Evolutionary conservation across 2,113 vertebrate species (phyloP), one percentile per base, ranked within the genome.

Genomic region (Australoheros scitulus): DNA sequence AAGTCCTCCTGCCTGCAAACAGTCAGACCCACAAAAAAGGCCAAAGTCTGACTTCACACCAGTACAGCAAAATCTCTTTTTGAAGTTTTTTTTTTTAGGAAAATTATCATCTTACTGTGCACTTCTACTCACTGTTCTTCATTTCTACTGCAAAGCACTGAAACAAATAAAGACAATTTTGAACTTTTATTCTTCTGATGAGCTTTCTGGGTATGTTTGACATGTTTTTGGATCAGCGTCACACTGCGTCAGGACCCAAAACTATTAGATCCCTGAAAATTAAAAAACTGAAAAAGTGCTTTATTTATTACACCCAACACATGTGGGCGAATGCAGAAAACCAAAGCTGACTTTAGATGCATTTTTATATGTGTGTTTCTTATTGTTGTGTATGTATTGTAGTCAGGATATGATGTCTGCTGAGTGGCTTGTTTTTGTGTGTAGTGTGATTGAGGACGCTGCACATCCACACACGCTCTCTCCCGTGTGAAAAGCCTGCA

Each of bases 141-240:
- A 34, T 34, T 26, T 26, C 26, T 26, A 26, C 26, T 26, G 32
- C 32, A 34, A 34, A 34, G 32, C 32, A 34, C 5, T 34, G 26
- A 26, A 26, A 26, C 26, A 26, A 26, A 26, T 26, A 26, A 26
- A 26, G 26, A 26, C 26, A 26, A 26, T 26, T 34, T 6, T 34
- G 32, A 34, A 34, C 32, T 34, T 34, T 34, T 4, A 34, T 41
- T 10, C 9, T 3, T 41, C 0, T 64, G 11, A 5, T 7, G 1
- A 64, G 36, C 0, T 0, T 64, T 18, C 0, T 13, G 0, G 0
- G 34, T 38, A 63, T 22, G 7, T 41, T 65, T 65, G 4, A 7
- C 36, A 41, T 41, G n/a, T 24, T 65, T 17, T 43, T 15, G 15
- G 38, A 65, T 43, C 63, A 65, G 0, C 38, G 15, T 65, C 15